These are phyloP conservation scores for Cotesia congregata DNA, from an alignment of 2,888 invertebrate species.

Conservation along the genomic window DNA sequence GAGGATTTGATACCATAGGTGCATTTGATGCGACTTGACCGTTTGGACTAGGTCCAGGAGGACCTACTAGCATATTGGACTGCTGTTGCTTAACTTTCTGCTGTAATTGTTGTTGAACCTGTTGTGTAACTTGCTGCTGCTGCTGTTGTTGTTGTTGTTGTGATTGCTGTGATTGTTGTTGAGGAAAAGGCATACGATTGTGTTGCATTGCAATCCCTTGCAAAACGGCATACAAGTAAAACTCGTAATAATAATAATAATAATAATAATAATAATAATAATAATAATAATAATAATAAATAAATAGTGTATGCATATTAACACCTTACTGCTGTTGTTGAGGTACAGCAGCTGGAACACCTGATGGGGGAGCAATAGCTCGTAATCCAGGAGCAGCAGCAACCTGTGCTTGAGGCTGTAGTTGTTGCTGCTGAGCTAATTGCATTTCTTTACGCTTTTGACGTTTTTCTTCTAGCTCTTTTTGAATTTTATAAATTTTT, in stretches of 20 bases:
- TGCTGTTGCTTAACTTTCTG: constrained; percentile 72
- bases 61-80: constrained; percentile 77
- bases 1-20: constrained; percentile 75
- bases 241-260: too few species aligned
- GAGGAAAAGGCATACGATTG: constrained; percentile 70
- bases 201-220: constrained; percentile 62
- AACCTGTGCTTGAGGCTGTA: constrained; percentile 67
- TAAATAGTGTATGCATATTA: too few species aligned
- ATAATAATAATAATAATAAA: too few species aligned
- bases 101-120: constrained; percentile 63
- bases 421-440: constrained; percentile 68
- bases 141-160: constrained; percentile 59
- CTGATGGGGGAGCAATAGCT: constrained; percentile 63
- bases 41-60: constrained; percentile 85
- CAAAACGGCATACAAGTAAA: too few species aligned
- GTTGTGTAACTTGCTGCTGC: constrained; percentile 66
- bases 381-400: constrained; percentile 59
- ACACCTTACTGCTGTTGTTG: too few species aligned
- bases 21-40: constrained; percentile 75
- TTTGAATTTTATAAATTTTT: constrained; percentile 99
- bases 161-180: constrained; percentile 56
- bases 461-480: constrained; percentile 94
- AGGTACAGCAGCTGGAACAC: constrained; percentile 55
- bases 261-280: too few species aligned
- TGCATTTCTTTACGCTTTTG: constrained; percentile 88